These are phyloP conservation scores for Exephanes ischioxanthus DNA, from an alignment of 2,888 invertebrate genomes.

Conservation along the genomic window DNA sequence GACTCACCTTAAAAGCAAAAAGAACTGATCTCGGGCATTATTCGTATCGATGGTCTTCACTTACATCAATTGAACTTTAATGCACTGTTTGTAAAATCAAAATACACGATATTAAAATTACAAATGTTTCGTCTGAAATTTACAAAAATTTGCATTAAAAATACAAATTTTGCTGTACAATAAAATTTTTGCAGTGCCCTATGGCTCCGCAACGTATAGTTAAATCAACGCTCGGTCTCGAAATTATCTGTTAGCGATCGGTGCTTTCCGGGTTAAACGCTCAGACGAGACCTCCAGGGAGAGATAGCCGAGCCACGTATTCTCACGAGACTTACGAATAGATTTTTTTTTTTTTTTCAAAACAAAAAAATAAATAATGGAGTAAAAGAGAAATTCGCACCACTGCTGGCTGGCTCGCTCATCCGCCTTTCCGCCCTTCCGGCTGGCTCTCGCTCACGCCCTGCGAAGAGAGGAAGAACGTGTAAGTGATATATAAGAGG, in stretches of 20 bases:
- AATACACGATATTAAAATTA: too few species aligned
- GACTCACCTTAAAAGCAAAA: too few species aligned
- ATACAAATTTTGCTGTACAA: not conserved
- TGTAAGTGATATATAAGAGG: constrained; percentile 34
- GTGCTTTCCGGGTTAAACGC: constrained; percentile 5
- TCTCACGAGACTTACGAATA: constrained; percentile 18
- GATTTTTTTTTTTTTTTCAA: not conserved
- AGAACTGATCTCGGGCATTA: too few species aligned
- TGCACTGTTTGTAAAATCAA: too few species aligned
- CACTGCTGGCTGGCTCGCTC: constrained; percentile 18
- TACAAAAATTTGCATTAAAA: too few species aligned
- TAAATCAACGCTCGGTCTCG: not conserved
- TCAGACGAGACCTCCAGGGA: not conserved
- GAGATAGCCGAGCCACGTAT: constrained; percentile 6
- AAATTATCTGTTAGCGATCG: not conserved
- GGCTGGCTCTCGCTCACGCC: constrained; percentile 31
- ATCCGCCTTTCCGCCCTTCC: constrained; percentile 24
- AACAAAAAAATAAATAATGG: constrained; percentile 10
- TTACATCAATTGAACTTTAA: too few species aligned
- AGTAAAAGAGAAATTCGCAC: constrained; percentile 19
- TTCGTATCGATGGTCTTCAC: too few species aligned
- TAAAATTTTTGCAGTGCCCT: not conserved
- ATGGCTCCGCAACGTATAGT: not conserved
- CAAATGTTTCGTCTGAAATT: too few species aligned
- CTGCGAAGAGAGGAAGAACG: not conserved